Evolutionary conservation across 2,113 vertebrate genomes (phyloP), one percentile per base, ranked within the genome.

Genomic region (Platycercus adscitus): DNA sequence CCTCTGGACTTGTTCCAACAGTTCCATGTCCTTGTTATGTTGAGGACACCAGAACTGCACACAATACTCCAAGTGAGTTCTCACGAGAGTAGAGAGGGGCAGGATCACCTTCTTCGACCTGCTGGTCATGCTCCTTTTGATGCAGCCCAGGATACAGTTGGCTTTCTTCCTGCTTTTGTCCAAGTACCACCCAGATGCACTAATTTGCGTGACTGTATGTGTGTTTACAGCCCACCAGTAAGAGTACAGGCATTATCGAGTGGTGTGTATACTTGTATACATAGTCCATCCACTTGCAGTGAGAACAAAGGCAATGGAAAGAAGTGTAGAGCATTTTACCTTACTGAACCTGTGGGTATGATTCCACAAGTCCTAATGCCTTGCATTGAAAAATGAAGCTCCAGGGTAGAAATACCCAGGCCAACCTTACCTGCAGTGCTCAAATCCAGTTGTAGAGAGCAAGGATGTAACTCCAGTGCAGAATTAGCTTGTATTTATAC

Each of bases 321-420:
- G 39, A 61, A 35, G 7, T 3, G 17, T 6, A 24, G 56, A 50
- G 10, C 16, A 3, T 71, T 87, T 65, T 64, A 4, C 61, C n/a
- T n/a, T 58, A 0, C 29, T 68, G 28, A 31, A 3, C 43, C 15
- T 41, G 11, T 64, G 60, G 28, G 5, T 53, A 1, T 1, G 0
- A 11, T 76, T 73, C 46, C 68, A 49, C 6, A 81, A 63, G 25
- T 46, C 41, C 20, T n/a, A 16, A 3, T 26, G 44, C 37, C 60
- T 73, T 69, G 21, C 16, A 2, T 5, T 80, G 68, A 56, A 44
- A 39, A 66, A 19, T 12, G 41, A 37, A 53, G 50, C 69, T 88
- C 26, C 8, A 11, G 58, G 14, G 6, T 41, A 18, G 8, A 61
- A 24, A 44, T 43, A 12, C 23, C n/a, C 37, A 63, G 39, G 23